These are phyloP conservation scores for Nematostella vectensis DNA, from an alignment of 92 coral and sea anemone species.

Conservation along the genomic window DNA sequence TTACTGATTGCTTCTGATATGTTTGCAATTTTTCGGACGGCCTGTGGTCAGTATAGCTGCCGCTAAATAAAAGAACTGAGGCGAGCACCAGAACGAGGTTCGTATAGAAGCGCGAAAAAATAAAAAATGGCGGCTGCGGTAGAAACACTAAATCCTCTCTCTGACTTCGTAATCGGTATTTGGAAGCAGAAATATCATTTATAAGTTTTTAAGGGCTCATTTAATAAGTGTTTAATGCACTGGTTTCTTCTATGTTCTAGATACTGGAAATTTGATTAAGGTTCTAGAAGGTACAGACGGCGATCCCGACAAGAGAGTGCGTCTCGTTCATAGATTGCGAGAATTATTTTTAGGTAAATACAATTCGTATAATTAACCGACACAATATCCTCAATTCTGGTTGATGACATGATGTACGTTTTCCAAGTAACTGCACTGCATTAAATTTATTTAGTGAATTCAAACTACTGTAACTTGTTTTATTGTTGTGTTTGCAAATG, in stretches of 20 bases:
- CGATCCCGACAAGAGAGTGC: not conserved
- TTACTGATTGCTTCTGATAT: no score
- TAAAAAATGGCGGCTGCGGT: slow-evolving; percentile 29
- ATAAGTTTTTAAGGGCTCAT: no score
- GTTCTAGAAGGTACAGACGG: slow-evolving; percentile 9
- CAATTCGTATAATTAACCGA: not conserved
- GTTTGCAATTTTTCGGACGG: no score
- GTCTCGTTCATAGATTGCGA: slow-evolving; percentile 1
- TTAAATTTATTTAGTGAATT: not conserved
- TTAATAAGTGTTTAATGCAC: no score
- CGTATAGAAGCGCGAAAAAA: slow-evolving; percentile 14
- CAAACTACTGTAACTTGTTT: no score
- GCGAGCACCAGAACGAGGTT: slow-evolving; percentile 18
- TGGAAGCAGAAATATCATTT: no score
- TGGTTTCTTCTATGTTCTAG: no score
- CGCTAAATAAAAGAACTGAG: not conserved
- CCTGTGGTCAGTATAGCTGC: no score
- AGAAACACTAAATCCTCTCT: not conserved
- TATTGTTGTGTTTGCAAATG: not conserved
- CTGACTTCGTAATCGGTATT: not conserved
- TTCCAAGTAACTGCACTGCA: no score
- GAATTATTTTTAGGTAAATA: slow-evolving; percentile 26
- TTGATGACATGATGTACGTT: no score
- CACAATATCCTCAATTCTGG: no score
- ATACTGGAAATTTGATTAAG: slow-evolving; percentile 12